Conservation (phyloP, 2,797 vertebrate genomes). For the Eupleurogrammus muticus region DNA sequence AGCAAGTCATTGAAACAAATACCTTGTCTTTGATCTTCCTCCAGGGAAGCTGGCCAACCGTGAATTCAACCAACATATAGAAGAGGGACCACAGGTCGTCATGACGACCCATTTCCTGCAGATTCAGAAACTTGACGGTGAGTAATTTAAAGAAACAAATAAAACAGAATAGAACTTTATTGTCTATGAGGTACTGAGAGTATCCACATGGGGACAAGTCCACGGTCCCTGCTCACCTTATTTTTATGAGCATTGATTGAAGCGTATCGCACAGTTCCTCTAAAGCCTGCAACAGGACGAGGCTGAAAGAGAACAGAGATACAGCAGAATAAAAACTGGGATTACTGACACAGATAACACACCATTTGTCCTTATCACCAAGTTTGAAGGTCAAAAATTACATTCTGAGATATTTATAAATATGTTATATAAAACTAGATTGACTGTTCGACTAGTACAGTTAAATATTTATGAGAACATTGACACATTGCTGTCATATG, state of each 20-base stretch:
- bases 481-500: constrained; percentile 1
- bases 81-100: constrained; percentile 98
- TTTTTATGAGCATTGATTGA: constrained; percentile 98
- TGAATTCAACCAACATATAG: constrained; percentile 99
- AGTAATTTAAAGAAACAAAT: neutral
- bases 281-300: constrained; percentile 95
- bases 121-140: constrained; percentile 6
- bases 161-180: neutral
- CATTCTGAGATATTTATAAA: neutral
- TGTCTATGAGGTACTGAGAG: neutral
- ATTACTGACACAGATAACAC: constrained; percentile 6
- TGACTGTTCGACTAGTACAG: neutral
- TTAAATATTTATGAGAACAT: neutral
- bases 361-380: constrained; percentile 33
- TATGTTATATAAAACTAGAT: neutral
- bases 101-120: constrained; percentile 97
- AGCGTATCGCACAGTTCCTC: constrained; percentile 97
- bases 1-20: constrained; percentile 43
- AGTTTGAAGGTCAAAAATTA: neutral
- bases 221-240: constrained; percentile 82
- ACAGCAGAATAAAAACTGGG: neutral
- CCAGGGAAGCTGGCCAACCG: constrained; percentile 96
- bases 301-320: constrained; percentile 84
- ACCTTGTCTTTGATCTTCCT: constrained; percentile 99
- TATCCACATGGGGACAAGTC: constrained; percentile 4